Percentiles rank a stretch among this genome's conserved stretches.
Evolutionary conservation across 2,113 vertebrate species (phyloP).

Genomic region (Pygoscelis antarcticus): DNA sequence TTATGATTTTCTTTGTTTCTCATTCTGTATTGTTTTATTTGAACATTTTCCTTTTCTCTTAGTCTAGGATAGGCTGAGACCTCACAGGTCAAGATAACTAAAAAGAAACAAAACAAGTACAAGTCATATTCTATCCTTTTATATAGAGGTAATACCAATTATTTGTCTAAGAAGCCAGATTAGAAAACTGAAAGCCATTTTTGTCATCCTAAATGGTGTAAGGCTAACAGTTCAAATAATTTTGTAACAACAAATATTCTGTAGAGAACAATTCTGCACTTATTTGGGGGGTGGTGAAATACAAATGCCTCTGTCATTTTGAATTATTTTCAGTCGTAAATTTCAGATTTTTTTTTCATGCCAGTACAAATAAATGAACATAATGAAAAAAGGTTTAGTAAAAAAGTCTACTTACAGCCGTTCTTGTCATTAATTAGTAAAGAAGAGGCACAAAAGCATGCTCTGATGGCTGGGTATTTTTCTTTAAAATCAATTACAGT

Average conservation of each 20-base stretch:
- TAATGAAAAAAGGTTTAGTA: neutral
- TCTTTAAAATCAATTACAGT: neutral
- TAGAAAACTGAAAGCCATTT: neutral
- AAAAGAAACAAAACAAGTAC: slow-evolving; percentile 5
- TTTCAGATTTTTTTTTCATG: neutral
- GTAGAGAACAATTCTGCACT: neutral
- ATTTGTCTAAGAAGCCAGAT: neutral
- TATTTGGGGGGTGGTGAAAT: neutral
- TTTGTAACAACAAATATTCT: neutral
- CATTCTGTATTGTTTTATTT: neutral
- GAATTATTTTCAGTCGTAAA: neutral
- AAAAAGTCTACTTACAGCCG: neutral
- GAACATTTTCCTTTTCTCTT: slow-evolving; percentile 29
- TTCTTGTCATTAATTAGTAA: neutral
- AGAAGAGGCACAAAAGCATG: neutral
- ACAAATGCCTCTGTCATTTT: neutral
- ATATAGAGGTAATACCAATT: neutral
- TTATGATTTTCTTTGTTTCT: neutral
- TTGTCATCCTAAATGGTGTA: neutral
- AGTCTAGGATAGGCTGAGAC: slow-evolving; percentile 48
- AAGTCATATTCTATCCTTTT: neutral
- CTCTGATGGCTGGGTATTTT: neutral
- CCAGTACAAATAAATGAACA: neutral
- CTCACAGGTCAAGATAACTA: slow-evolving; percentile 52
- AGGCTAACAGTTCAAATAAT: neutral